These are phyloP conservation scores for Rhinella marina DNA, from an alignment of 2,797 vertebrate species.

Conservation along the genomic window DNA sequence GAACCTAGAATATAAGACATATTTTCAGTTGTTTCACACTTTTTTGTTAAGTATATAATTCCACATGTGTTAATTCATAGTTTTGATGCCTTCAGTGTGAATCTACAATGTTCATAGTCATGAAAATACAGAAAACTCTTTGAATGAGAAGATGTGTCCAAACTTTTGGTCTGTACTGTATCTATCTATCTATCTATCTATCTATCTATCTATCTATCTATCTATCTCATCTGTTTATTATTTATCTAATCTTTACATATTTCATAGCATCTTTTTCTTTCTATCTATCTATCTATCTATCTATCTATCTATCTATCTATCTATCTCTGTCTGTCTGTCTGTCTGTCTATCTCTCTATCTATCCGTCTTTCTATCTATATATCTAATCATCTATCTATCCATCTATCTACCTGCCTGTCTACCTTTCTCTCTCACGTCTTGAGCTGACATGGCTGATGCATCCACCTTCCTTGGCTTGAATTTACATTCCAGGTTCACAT, in stretches of 20 bases:
- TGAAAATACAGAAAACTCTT: no score
- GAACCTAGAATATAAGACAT: no score
- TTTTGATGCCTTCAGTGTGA: no score
- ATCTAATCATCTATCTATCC: neutral
- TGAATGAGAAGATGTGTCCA: no score
- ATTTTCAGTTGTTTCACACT: no score
- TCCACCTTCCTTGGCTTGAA: neutral
- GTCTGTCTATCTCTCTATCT: neutral
- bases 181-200: conserved; percentile 15
- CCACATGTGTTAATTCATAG: no score
- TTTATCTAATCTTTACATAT: neutral
- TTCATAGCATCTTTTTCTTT: neutral
- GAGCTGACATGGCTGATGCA: neutral
- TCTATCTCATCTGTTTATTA: neutral
- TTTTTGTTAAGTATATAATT: no score
- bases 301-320: conserved; percentile 4
- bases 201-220: conserved; percentile 11
- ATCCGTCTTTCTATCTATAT: neutral
- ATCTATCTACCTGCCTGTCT: neutral
- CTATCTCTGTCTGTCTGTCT: conserved; percentile 1
- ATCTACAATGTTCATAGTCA: no score
- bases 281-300: conserved; percentile 3
- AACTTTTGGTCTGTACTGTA: no score
- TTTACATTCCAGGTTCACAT: neutral
- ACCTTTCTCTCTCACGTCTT: neutral